Base-by-base conservation (phyloP, 2,797 vertebrate genomes). In the Notamacropus eugenii region DNA sequence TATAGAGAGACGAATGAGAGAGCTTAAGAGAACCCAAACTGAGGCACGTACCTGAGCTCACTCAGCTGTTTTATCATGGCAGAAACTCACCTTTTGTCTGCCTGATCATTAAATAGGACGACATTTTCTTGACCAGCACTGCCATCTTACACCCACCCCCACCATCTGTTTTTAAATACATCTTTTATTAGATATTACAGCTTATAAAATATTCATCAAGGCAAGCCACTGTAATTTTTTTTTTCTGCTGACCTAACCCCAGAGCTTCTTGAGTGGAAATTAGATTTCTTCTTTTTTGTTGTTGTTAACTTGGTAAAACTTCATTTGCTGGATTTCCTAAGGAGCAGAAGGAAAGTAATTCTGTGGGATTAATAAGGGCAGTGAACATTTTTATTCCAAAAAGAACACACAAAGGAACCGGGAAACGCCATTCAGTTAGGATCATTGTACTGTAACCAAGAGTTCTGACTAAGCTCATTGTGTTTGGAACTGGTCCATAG, bases 171-270 rank as follows among this genome's bases (percentile, higher is more conserved):
- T 98, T 98, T 97, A 98, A 98, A 98, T 96, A 98, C 93, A 97
- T 95, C 93, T 97, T 98, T 98, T 95, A 96, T 97, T 97, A 96
- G 3, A 5, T 96, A 94, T 96, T 96, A 97, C 59, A 95, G 95
- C 96, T 98, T 96, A 98, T 98, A 97, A 97, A 98, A 98, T 98
- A 98, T 98, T 98, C 97, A 98, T 97, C 98, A 98, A 98, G 91
- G 97, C 56, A 98, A 98, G 94, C 91, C 46, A 98, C 96, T 98
- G 96, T 94, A 31, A 67, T 93, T 97, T 94, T 96, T 98, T 98
- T 98, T 98, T 97, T 92, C 95, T 98, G 97, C 98, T 93, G 95
- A 98, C 97, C 97, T 98, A 98, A 98, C 97, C 98, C 98, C 98
- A 97, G 97, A 98, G 96, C 93, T 98, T 97, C 95, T 98, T 96